Conservation (phyloP, 2,113 vertebrate genomes). For the Lepidothrix coronata region DNA sequence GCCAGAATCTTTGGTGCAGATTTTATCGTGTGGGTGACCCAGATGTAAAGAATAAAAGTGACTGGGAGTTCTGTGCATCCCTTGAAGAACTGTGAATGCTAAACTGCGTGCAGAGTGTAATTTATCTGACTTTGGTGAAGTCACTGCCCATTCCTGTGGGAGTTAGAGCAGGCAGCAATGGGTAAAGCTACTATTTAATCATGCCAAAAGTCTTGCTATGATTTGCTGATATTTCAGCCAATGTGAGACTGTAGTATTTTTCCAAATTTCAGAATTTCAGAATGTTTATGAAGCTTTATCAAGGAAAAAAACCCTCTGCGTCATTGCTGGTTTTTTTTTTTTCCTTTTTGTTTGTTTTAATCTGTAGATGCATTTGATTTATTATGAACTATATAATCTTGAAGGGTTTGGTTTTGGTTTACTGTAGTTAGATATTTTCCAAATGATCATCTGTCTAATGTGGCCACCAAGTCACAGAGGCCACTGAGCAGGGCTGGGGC, state of each 20-base stretch:
- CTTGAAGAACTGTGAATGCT: not conserved
- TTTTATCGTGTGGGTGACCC: conserved; percentile 14
- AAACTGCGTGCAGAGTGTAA: not conserved
- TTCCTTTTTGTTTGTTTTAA: not conserved
- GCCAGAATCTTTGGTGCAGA: conserved; percentile 22
- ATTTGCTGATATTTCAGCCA: not conserved
- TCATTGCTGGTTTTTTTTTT: not conserved
- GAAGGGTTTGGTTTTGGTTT: not conserved
- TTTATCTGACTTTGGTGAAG: not conserved
- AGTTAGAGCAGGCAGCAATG: not conserved
- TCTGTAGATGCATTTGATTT: not conserved
- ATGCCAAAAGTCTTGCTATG: not conserved
- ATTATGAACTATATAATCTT: not conserved
- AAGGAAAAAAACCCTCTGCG: not conserved
- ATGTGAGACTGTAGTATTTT: not conserved
- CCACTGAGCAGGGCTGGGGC: not conserved
- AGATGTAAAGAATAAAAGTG: not conserved
- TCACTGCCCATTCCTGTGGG: not conserved
- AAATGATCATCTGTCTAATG: not conserved
- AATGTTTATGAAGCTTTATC: not conserved
- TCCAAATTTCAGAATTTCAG: not conserved
- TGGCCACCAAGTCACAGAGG: not conserved
- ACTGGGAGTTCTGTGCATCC: not conserved
- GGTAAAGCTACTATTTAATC: not conserved
- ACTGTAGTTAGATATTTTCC: not conserved